Base-by-base conservation (phyloP, 2,797 vertebrate species). In the Periophthalmus magnuspinnatus region DNA sequence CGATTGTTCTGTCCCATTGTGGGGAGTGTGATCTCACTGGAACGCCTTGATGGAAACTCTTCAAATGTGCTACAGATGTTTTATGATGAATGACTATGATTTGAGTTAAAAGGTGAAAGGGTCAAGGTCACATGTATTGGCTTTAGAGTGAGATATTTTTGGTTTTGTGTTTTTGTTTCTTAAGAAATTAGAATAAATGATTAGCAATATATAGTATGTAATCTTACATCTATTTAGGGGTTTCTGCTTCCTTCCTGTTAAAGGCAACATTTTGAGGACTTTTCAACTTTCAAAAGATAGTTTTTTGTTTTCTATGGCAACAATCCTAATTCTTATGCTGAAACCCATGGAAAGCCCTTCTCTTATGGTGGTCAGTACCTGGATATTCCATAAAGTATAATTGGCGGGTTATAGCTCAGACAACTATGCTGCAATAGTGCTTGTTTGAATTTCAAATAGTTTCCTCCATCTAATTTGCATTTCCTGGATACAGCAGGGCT, bases 361-460 rank as follows among this genome's bases (percentile, higher is more conserved):
- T 41, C 41, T 45, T 45, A 45, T 45, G 41, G 13, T 5, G 13
- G 41, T 45, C 41, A 45, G 41, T 45, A 14, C 41, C 41, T 52
- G n/a, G 16, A 50, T 17, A n/a, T 52, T 17, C 9, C 45, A 6
- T 62, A 21, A 65, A 32, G 16, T 48, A 16, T 33, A 32, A 33
- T 13, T 48, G 41, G 50, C 24, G 22, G 21, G 13, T 14, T 32
- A 59, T n/a, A 14, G 63, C 28, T 38, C 11, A 47, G 21, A 63
- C 61, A 63, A 47, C n/a, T 47, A 22, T 50, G 24, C 45, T 48
- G 63, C 24, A 67, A 69, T 79, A 75, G 75, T 81, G 67, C 47
- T 38, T 36, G 76, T 88, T 83, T 80, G 75, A 86, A 83, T 87
- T 88, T 85, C 68, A 83, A 88, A 86, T 84, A 13, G 73, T 81